These are phyloP conservation scores for Macroglossus sobrinus DNA, from an alignment of 2,113 vertebrate species.

Conservation along the genomic window DNA sequence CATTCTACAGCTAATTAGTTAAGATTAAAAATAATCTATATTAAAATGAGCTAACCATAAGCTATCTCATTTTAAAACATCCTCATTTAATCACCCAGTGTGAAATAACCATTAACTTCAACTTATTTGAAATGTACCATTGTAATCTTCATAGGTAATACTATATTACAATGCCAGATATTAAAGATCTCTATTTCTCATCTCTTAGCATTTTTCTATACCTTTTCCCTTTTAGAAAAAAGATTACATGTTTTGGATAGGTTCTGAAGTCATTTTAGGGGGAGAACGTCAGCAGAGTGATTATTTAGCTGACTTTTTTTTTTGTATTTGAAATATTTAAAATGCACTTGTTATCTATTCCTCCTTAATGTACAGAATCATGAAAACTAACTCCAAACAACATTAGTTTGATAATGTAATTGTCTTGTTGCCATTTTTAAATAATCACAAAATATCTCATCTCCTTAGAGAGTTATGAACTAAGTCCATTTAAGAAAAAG, in stretches of 20 bases:
- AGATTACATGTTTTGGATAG: constrained; percentile 32
- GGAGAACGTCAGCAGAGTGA: constrained; percentile 25
- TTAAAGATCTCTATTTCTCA: constrained; percentile 34
- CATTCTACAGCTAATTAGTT: constrained; percentile 36
- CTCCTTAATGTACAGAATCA: constrained; percentile 54
- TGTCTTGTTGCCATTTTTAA: constrained; percentile 48
- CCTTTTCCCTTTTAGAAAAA: constrained; percentile 25
- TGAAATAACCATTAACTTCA: constrained; percentile 33
- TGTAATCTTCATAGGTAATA: background rate
- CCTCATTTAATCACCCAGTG: background rate
- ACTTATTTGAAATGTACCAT: constrained; percentile 17
- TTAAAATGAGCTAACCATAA: constrained; percentile 42
- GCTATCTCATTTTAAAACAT: background rate
- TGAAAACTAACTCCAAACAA: constrained; percentile 56
- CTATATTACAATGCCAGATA: constrained; percentile 2
- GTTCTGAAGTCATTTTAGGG: constrained; percentile 34
- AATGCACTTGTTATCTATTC: constrained; percentile 44
- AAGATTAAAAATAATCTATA: constrained; percentile 29
- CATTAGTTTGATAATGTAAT: constrained; percentile 59
- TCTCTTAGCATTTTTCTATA: constrained; percentile 7
- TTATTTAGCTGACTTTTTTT: constrained; percentile 33
- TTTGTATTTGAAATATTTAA: constrained; percentile 59
- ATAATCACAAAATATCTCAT: constrained; percentile 54
- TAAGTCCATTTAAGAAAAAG: constrained; percentile 54
- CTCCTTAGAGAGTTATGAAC: constrained; percentile 62